phyloP scores from a whole-genome alignment of 2,888 invertebrate species.

The Mechanitis mazaeus region DNA sequence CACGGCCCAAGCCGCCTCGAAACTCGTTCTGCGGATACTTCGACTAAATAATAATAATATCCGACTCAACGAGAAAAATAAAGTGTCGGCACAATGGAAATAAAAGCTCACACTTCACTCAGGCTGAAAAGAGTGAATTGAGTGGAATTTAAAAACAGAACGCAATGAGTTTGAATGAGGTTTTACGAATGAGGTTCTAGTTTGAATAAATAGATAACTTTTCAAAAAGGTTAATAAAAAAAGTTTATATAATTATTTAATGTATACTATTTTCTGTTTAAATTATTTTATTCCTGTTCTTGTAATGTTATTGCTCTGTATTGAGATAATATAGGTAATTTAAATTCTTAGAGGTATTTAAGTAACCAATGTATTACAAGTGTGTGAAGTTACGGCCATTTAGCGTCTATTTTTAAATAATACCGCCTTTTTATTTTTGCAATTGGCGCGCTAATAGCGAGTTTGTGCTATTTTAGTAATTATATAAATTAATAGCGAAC shows the following conservation, averaged over 20 bases:
- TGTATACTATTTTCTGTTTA: too few species aligned
- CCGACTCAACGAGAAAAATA: conserved; percentile 47
- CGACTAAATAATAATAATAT: conserved; percentile 65
- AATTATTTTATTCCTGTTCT: too few species aligned
- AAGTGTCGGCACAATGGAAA: conserved; percentile 45
- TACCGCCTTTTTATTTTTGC: too few species aligned
- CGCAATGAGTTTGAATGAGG: conserved; percentile 47
- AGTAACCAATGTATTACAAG: neutral
- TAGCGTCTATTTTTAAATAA: neutral
- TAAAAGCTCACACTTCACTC: conserved; percentile 44
- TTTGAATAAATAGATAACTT: conserved; percentile 1
- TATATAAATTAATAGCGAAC: too few species aligned
- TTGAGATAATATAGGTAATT: neutral
- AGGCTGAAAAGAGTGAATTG: conserved; percentile 33
- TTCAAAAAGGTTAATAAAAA: neutral
- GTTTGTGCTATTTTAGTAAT: too few species aligned
- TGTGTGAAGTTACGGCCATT: conserved; percentile 2
- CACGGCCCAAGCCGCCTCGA: conserved; percentile 64
- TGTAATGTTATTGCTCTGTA: too few species aligned
- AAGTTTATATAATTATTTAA: too few species aligned
- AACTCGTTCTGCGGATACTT: conserved; percentile 64
- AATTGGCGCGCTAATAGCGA: too few species aligned
- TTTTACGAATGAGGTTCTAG: conserved; percentile 8
- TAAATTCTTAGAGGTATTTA: conserved; percentile 5
- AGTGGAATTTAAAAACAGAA: conserved; percentile 37